These are phyloP conservation scores for Prunella strophiata DNA, from an alignment of 2,797 vertebrate genomes.

Conservation along the genomic window DNA sequence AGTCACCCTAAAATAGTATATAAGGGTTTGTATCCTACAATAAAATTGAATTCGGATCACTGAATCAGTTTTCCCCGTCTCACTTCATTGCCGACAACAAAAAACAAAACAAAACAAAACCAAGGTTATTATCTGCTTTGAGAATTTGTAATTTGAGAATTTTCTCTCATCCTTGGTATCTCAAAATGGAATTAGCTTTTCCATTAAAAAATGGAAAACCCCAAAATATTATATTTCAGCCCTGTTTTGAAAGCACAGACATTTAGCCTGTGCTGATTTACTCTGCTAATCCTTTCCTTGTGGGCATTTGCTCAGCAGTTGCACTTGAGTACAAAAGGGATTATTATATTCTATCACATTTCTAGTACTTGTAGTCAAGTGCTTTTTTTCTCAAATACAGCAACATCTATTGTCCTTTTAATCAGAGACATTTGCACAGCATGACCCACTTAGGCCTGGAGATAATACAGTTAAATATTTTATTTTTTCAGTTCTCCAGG, in stretches of 20 bases:
- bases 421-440: not conserved
- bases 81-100: not conserved
- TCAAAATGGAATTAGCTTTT: not conserved
- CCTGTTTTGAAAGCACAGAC: not conserved
- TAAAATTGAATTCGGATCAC: not conserved
- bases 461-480: not conserved
- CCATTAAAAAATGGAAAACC: not conserved
- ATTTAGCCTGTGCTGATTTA: slow-evolving; percentile 27
- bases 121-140: not conserved
- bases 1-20: not conserved
- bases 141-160: not conserved
- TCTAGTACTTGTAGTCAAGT: not conserved
- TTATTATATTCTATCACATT: slow-evolving; percentile 22
- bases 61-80: not conserved
- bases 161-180: not conserved
- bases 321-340: not conserved
- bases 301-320: not conserved
- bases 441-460: not conserved
- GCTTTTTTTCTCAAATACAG: not conserved
- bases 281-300: not conserved
- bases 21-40: not conserved
- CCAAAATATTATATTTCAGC: not conserved
- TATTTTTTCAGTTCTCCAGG: not conserved
- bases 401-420: not conserved
- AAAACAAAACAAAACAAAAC: not conserved